Evolutionary conservation across 2,888 invertebrate species (phyloP), one percentile per base, ranked within the genome.

Genomic region (Acholoe squamosa): DNA sequence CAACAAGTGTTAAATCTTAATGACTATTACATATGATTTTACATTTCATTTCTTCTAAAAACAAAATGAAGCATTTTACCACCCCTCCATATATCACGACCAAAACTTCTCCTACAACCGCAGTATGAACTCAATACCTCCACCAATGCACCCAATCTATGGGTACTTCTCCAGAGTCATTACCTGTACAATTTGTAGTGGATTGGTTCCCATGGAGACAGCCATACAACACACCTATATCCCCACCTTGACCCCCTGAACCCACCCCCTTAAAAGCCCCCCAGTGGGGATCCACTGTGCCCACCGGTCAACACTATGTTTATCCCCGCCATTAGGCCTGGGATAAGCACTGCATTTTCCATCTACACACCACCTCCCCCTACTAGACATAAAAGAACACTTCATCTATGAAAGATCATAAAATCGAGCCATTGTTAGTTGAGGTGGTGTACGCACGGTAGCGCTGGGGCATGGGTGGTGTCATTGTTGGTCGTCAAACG

Each of bases 331-430:
- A 51, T n/a, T 51, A 51, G 51, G 14, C 43, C n/a, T 34, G 3
- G 33, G 43, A 84, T 16, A 51, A 22, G 84, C 84, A n/a, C 25
- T 22, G 84, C 16, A 84, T 84, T 33, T 34, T 5, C 61, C 61
- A 19, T 19, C 31, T 1, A 28, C 71, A 25, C 71, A 14, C 71
- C 28, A 25, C 71, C 28, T 71, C 16, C 71, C 71, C 71, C 71
- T 84, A 1, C 5, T 12, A 19, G 43, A 25, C 84, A 84, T 84
- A 84, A 84, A 34, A 25, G 84, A 84, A 34, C 43, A 84, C 84
- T 84, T 84, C 84, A 84, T 84, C 84, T 84, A 84, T 84, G 84
- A 84, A 84, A 84, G 84, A 84, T 84, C 84, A 84, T 84, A 84
- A 84, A 84, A 84, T 84, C 84, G 84, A 84, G 43, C 84, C 51